A percentile compares a stretch with the other conserved stretches of the same genome.
These are phyloP conservation scores for Sebastes taczanowskii DNA, from an alignment of 2,797 vertebrate genomes.

Conservation along the genomic window DNA sequence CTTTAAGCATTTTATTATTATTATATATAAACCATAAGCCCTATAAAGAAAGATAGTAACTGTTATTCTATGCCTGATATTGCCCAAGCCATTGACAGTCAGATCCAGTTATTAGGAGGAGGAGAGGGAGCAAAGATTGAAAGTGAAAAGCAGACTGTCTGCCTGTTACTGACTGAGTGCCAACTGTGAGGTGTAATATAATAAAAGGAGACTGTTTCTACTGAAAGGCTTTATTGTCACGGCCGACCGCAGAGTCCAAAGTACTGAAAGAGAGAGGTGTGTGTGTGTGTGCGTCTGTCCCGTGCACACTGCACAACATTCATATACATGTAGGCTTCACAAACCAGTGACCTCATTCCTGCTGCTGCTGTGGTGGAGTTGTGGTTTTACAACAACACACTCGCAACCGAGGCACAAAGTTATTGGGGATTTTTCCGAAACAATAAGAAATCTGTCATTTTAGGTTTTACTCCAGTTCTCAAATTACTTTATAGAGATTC, in stretches of 20 bases:
- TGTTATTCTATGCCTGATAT: background rate
- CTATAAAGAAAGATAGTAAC: background rate
- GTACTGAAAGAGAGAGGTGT: conserved; percentile 40
- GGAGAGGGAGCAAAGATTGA: conserved; percentile 8
- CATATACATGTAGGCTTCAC: conserved; percentile 27
- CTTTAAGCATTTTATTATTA: background rate
- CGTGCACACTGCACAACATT: background rate
- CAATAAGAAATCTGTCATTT: conserved; percentile 38
- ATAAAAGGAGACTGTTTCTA: conserved; percentile 60
- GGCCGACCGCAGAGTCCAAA: conserved; percentile 51
- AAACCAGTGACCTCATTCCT: conserved; percentile 47
- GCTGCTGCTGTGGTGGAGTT: conserved; percentile 14
- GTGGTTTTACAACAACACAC: conserved; percentile 22
- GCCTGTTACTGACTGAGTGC: conserved; percentile 18
- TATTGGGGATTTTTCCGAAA: conserved; percentile 41
- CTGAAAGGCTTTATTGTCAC: conserved; percentile 69
- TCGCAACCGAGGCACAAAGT: background rate
- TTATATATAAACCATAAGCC: background rate
- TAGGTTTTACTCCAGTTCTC: conserved; percentile 7
- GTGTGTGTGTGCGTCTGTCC: conserved; percentile 39
- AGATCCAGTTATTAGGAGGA: background rate
- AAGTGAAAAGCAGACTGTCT: conserved; percentile 44
- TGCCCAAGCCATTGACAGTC: background rate
- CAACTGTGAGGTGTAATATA: conserved; percentile 62
- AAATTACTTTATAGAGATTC: background rate